Evolutionary conservation across 2,888 invertebrate genomes (phyloP), one percentile per base, ranked within the genome.

Genomic region (Parelbella ahira): DNA sequence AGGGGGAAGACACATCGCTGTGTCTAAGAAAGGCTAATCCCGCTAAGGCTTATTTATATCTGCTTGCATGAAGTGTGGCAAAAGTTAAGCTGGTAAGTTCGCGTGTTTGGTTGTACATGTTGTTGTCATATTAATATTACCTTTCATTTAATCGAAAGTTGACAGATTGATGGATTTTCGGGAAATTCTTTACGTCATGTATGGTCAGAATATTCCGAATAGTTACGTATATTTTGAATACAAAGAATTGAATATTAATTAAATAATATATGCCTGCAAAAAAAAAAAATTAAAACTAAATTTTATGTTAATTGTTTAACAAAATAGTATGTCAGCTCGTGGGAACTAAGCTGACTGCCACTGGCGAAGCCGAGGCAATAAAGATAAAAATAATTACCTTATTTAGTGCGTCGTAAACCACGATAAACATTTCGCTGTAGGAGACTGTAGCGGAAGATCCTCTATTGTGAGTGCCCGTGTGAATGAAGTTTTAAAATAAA

Each of bases 1-100:
- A 54, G 48, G 44, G 49, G 47, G 42, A 49, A 56, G 67, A 68
- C 59, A 58, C 61, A 67, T 65, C 54, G 63, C 64, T 54, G 46
- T 53, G 51, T 59, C 63, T 53, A 49, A 58, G 58, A 54, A 54
- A 55, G 58, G 60, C 64, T 62, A 60, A 58, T 60, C 52, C 50
- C 36, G 46, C 42, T 38, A 36, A 44, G 41, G 47, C 45, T 43
- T 42, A 45, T 39, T 42, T 47, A 36, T 23, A 29, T 34, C 21
- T 24, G 20, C 21, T 42, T 34, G 36, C 36, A 29, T 43, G 28
- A 29, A 36, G 15, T 34, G 11, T 27, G 29, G 25, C 23, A 13
- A 42, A 41, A 23, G 2, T 15, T 15, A n/a, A n/a, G n/a, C n/a
- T n/a, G 5, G 1, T 7, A 9, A 11, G 25, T 12, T 11, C n/a